Evolutionary conservation across 2,113 vertebrate species (phyloP), one percentile per base, ranked within the genome.

Genomic region (Channa argus): DNA sequence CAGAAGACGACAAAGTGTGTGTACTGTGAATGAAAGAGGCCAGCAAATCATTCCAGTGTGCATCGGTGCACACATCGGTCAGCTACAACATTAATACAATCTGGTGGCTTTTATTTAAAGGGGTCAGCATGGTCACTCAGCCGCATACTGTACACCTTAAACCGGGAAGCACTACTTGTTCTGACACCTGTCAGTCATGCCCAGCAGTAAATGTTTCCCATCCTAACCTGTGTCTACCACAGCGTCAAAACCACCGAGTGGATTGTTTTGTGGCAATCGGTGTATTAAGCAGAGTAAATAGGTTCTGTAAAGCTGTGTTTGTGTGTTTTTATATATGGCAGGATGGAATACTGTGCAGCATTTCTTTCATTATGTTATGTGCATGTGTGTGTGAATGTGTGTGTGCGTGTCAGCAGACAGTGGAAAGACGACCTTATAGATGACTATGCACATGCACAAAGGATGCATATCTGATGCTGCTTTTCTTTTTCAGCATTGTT

Each of bases 1-100:
- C 24, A n/a, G n/a, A n/a, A n/a, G n/a, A n/a, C n/a, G 69, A 68
- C 78, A 71, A 60, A 71, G 64, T 78, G 75, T 68, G 34, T 67
- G 52, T 15, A 51, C 55, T 51, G 39, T 55, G 39, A 69, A 54
- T 46, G 39, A 76, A 45, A 56, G 46, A 69, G 63, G 52, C 61
- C 67, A 81, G 39, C 56, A 77, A 50, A 67, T 80, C 54, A 55
- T 36, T 61, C 54, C 38, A 9, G 3, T 61, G 38, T 14, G 53
- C 46, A 46, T 75, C 15, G 46, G 67, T 56, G 53, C 24, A 24
- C 24, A 24, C 24, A 24, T 24, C 24, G 24, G 24, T 24, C 24
- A 24, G 24, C 24, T 24, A 24, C 24, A 24, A 24, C 24, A 24
- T 24, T 24, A 24, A 24, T 24, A 24, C 24, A 24, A 24, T 24